Conservation (phyloP, 2,888 invertebrate species). For the Diadromus collaris region DNA sequence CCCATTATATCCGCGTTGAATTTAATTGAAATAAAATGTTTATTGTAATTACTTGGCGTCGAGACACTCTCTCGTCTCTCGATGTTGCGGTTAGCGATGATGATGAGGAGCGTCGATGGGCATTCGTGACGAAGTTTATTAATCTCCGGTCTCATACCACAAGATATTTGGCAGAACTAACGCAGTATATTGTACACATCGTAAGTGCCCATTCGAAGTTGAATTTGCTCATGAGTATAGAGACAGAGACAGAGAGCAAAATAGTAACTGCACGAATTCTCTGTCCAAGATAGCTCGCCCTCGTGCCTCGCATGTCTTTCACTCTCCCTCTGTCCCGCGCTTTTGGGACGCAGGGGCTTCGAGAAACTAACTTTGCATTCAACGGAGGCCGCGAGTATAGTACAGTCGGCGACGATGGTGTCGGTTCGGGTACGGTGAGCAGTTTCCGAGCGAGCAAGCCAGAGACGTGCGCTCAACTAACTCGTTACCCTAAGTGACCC, state of each 20-base stretch:
- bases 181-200: conserved; percentile 11
- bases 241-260: background rate
- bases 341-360: conserved; percentile 42
- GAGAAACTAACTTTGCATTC: conserved; percentile 58
- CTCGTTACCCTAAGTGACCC: conserved; percentile 68
- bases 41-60: background rate
- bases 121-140: conserved; percentile 44
- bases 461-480: conserved; percentile 60
- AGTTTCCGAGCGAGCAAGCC: conserved; percentile 58
- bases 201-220: conserved; percentile 46
- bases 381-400: conserved; percentile 30
- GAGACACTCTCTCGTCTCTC: too few relatives aligned
- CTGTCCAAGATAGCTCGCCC: conserved; percentile 40
- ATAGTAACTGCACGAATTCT: conserved; percentile 33
- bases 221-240: conserved; percentile 41
- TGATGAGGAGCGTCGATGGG: conserved; percentile 37
- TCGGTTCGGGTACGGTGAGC: conserved; percentile 34
- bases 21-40: background rate
- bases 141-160: conserved; percentile 20
- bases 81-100: background rate
- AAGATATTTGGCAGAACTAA: conserved; percentile 28
- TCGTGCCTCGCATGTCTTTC: conserved; percentile 23
- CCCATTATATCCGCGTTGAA: too few relatives aligned
- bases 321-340: conserved; percentile 25
- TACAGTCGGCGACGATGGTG: conserved; percentile 11